A percentile compares a stretch with the other conserved stretches of the same genome.
These are phyloP conservation scores for Drosophila watanabei DNA, from an alignment of 1,140 invertebrate genomes.

Conservation along the genomic window DNA sequence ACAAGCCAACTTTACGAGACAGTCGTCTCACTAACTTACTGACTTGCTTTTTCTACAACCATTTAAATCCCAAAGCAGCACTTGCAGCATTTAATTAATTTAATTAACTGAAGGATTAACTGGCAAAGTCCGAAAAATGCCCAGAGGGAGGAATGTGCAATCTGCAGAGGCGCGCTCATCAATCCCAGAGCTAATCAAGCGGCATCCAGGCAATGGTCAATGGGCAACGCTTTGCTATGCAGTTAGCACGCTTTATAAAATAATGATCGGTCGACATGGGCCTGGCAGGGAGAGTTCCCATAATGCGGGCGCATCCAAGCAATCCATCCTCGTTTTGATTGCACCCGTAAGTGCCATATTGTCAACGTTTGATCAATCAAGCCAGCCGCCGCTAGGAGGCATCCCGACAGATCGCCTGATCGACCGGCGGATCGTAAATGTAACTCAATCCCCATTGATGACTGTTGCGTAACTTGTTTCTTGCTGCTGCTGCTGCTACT, in stretches of 20 bases:
- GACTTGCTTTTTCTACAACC: constrained; percentile 7
- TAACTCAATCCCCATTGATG: constrained; percentile 81
- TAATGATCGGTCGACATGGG: constrained; percentile 58
- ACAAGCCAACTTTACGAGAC: constrained; percentile 36
- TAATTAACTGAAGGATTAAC: constrained; percentile 80
- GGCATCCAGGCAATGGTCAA: constrained; percentile 75
- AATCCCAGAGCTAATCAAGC: constrained; percentile 67
- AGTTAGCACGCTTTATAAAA: constrained; percentile 83
- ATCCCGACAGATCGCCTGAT: constrained; percentile 14
- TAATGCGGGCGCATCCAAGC: constrained; percentile 22
- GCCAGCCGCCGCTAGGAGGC: constrained; percentile 57
- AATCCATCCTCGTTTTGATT: constrained; percentile 61
- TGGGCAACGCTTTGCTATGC: constrained; percentile 80
- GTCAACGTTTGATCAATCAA: constrained; percentile 83
- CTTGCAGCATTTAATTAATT: constrained; percentile 77
- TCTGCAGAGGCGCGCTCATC: constrained; percentile 45
- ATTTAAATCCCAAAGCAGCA: constrained; percentile 66
- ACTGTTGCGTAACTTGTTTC: constrained; percentile 80
- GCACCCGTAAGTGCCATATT: constrained; percentile 83
- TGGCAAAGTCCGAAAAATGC: constrained; percentile 50
- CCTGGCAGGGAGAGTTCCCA: not conserved
- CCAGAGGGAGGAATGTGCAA: constrained; percentile 52
- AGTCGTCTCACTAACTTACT: constrained; percentile 38
- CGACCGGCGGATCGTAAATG: constrained; percentile 69
- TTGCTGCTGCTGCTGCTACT: constrained; percentile 1